Percentiles rank a stretch among this genome's conserved stretches.
These are phyloP conservation scores for Agriopis marginaria DNA, from an alignment of 2,888 invertebrate genomes.

Conservation along the genomic window DNA sequence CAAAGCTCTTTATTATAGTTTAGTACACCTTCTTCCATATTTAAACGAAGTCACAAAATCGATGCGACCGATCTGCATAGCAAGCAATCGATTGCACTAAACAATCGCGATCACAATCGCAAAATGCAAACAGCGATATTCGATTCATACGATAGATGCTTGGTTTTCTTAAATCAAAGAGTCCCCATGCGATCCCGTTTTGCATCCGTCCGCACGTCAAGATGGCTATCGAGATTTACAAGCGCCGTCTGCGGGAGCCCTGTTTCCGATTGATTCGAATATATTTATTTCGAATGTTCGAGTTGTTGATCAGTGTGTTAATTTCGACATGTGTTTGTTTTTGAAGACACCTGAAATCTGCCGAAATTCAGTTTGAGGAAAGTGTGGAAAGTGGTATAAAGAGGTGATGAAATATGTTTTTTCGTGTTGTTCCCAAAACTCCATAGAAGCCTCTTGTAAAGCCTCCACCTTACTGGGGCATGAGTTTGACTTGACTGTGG, in stretches of 20 bases:
- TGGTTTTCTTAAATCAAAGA: constrained; percentile 80
- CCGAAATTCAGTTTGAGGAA: not conserved
- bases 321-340: constrained; percentile 36
- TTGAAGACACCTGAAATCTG: not conserved
- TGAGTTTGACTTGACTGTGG: too few relatives aligned
- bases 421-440: not conserved
- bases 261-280: constrained; percentile 69
- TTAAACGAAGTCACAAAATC: constrained; percentile 60
- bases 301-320: constrained; percentile 42
- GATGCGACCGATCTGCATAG: constrained; percentile 36
- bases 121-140: constrained; percentile 67
- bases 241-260: constrained; percentile 75
- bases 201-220: constrained; percentile 86
- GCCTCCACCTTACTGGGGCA: too few relatives aligned
- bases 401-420: not conserved
- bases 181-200: constrained; percentile 75
- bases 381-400: too few relatives aligned
- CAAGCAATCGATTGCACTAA: constrained; percentile 62
- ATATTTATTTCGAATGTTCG: constrained; percentile 63
- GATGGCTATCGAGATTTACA: constrained; percentile 86
- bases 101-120: constrained; percentile 73
- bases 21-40: constrained; percentile 27
- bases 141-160: constrained; percentile 57
- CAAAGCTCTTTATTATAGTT: not conserved
- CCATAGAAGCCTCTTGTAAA: too few relatives aligned